A percentile compares a stretch with the other conserved stretches of the same genome.
Evolutionary conservation across 2,888 invertebrate species (phyloP).

Genomic region (Leptinotarsa rubiginosa): DNA sequence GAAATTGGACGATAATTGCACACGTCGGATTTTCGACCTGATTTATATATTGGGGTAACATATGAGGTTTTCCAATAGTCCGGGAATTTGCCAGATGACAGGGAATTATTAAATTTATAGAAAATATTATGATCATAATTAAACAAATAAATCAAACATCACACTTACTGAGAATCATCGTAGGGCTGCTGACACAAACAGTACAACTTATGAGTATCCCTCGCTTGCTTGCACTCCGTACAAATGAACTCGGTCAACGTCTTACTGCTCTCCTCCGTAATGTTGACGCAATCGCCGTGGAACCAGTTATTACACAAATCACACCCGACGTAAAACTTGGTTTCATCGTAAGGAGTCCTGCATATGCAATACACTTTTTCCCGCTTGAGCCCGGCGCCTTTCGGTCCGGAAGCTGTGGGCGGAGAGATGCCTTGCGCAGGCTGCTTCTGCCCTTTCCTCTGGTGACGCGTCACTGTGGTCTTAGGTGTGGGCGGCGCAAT

Average conservation of each 20-base stretch:
- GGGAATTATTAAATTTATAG: no score
- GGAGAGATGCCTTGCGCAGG: conserved; percentile 35
- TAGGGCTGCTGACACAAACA: conserved; percentile 97
- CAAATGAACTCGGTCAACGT: conserved; percentile 91
- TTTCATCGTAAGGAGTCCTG: conserved; percentile 93
- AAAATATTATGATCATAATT: no score
- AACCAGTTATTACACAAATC: conserved; percentile 99
- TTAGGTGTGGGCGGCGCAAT: conserved; percentile 51
- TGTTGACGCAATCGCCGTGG: conserved; percentile 96
- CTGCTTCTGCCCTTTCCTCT: conserved; percentile 47
- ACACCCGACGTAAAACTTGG: conserved; percentile 98
- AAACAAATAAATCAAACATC: not conserved
- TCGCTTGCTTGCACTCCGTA: conserved; percentile 85
- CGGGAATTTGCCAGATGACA: no score
- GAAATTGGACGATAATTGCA: no score
- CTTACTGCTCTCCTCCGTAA: conserved; percentile 92
- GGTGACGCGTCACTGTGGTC: conserved; percentile 38
- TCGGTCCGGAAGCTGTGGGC: conserved; percentile 30
- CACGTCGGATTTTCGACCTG: no score
- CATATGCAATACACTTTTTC: conserved; percentile 83
- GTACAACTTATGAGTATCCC: conserved; percentile 92
- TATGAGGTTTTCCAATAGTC: no score
- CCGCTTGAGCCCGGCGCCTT: conserved; percentile 37
- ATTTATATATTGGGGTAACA: no score
- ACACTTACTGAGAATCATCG: conserved; percentile 92